A percentile compares a stretch with the other conserved stretches of the same genome.
Evolutionary conservation across 1,140 invertebrate species (phyloP).

Genomic region (Tigriopus japonicus): DNA sequence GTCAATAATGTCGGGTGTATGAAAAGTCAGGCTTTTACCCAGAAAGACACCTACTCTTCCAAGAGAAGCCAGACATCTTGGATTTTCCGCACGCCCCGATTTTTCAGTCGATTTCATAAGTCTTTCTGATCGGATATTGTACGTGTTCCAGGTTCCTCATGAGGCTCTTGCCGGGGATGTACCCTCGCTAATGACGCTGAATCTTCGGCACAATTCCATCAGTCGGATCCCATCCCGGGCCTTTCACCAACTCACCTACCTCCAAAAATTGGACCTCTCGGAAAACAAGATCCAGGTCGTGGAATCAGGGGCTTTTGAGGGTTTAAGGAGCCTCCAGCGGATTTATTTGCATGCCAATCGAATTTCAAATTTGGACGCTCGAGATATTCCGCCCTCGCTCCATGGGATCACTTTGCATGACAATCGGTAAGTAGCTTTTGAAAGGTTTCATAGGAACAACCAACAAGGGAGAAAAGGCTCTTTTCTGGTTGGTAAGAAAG

Average conservation of each 20-base stretch:
- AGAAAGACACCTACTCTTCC: too few relatives aligned
- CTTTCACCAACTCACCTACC: background rate
- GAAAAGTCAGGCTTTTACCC: too few relatives aligned
- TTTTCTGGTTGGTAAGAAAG: too few relatives aligned
- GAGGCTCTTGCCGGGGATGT: background rate
- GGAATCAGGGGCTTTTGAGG: constrained; percentile 4
- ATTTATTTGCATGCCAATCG: constrained; percentile 7
- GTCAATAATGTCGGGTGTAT: too few relatives aligned
- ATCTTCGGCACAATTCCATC: background rate
- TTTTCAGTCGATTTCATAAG: too few relatives aligned
- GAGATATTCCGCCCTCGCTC: background rate
- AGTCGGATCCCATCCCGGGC: background rate
- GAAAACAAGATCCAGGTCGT: background rate
- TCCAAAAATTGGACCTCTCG: constrained; percentile 4
- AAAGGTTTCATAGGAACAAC: too few relatives aligned
- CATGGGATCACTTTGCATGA: constrained; percentile 10
- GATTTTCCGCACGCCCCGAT: too few relatives aligned
- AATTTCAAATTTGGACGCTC: background rate
- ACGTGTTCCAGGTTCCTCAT: constrained; percentile 1
- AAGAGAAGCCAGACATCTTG: too few relatives aligned
- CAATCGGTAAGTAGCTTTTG: constrained; percentile 1
- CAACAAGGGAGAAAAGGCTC: too few relatives aligned
- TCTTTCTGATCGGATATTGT: too few relatives aligned
- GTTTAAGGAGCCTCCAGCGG: background rate
- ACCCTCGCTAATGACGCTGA: background rate